These are phyloP conservation scores for Leguminivora glycinivorella DNA, from an alignment of 1,140 invertebrate genomes.

Conservation along the genomic window DNA sequence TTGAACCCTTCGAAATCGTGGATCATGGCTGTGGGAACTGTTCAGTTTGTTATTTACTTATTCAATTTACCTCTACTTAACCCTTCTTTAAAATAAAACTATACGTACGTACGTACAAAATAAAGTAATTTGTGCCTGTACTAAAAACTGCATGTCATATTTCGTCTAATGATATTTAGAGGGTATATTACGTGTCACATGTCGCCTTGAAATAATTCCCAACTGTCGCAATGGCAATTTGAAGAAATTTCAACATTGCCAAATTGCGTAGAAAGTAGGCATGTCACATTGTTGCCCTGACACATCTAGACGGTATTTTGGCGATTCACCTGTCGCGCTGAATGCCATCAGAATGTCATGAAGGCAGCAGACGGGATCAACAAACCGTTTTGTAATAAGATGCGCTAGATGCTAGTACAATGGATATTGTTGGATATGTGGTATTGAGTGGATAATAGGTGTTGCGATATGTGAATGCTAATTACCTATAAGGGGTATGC, in stretches of 20 bases:
- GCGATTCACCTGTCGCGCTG: conserved; percentile 55
- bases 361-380: conserved; percentile 28
- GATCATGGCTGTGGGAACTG: no score
- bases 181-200: not conserved
- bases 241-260: conserved; percentile 33
- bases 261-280: conserved; percentile 48
- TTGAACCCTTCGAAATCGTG: no score
- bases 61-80: no score
- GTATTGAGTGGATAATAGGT: conserved; percentile 18
- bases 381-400: conserved; percentile 31
- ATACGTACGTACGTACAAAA: no score
- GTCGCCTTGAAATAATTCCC: conserved; percentile 20
- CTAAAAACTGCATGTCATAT: no score
- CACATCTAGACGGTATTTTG: conserved; percentile 42
- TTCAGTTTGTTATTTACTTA: no score
- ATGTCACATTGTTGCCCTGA: conserved; percentile 50
- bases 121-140: no score
- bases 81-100: no score
- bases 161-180: not conserved
- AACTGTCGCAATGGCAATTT: conserved; percentile 20
- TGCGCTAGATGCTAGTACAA: conserved; percentile 6
- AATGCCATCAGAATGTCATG: conserved; percentile 54
- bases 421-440: conserved; percentile 22
- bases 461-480: conserved; percentile 3
- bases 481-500: not conserved